Conservation (phyloP, 2,888 invertebrate species). For the Adela reaumurella region DNA sequence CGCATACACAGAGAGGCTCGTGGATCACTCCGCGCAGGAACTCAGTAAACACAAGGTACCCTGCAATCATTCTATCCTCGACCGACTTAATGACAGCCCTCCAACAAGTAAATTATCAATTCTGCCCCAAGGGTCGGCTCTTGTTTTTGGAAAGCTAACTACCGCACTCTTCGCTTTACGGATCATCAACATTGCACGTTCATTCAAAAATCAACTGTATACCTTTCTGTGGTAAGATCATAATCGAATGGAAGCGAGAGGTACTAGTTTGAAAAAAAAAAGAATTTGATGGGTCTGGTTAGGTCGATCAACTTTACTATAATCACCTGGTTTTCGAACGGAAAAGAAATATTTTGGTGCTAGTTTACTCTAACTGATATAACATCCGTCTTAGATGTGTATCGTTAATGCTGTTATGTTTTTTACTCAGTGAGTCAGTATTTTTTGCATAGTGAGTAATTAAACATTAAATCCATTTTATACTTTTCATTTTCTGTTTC, state of each 20-base stretch:
- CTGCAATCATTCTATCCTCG: conserved; percentile 44
- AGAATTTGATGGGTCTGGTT: background rate
- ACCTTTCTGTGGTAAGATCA: background rate
- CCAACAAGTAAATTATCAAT: conserved; percentile 54
- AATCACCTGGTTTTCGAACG: background rate
- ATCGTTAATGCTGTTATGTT: too few relatives aligned
- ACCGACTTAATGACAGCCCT: conserved; percentile 50
- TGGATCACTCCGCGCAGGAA: too few relatives aligned
- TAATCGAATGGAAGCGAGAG: background rate
- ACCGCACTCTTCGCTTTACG: conserved; percentile 28
- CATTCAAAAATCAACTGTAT: background rate
- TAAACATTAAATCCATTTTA: too few relatives aligned
- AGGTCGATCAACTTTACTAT: background rate
- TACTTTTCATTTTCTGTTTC: too few relatives aligned
- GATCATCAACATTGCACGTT: conserved; percentile 13
- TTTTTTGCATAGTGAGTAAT: too few relatives aligned
- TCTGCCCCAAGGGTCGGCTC: conserved; percentile 43
- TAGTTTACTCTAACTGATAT: too few relatives aligned
- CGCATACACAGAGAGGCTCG: conserved; percentile 19
- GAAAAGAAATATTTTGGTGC: too few relatives aligned
- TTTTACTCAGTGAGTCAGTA: too few relatives aligned
- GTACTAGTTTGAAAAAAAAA: background rate
- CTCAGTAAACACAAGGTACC: conserved; percentile 37
- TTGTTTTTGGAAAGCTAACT: conserved; percentile 47
- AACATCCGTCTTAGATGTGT: too few relatives aligned